These are phyloP conservation scores for Rhizoglyphus robini DNA, from an alignment of 1,140 invertebrate species.

Conservation along the genomic window DNA sequence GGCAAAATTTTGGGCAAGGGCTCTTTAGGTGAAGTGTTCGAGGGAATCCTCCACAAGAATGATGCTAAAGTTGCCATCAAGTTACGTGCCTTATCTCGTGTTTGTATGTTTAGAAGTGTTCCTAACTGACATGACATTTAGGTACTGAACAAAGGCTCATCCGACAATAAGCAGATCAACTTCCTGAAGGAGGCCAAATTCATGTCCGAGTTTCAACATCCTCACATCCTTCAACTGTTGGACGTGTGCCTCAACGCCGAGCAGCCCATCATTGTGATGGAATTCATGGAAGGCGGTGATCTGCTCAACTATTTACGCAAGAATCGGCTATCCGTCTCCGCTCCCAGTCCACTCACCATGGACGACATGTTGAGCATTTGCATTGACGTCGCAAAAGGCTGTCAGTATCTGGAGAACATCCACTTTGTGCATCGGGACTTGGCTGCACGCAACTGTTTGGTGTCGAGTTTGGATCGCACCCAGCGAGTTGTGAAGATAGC, in stretches of 20 bases:
- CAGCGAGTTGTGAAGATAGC: slow-evolving; percentile 66
- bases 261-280: slow-evolving; percentile 80
- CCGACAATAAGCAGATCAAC: slow-evolving; percentile 71
- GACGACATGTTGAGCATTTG: slow-evolving; percentile 78
- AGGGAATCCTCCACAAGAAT: slow-evolving; percentile 46
- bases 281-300: slow-evolving; percentile 93
- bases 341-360: slow-evolving; percentile 43
- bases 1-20: slow-evolving; percentile 82
- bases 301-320: slow-evolving; percentile 67
- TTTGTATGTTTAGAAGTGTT: not conserved
- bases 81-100: slow-evolving; percentile 38
- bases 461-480: slow-evolving; percentile 50
- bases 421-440: slow-evolving; percentile 90
- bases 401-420: slow-evolving; percentile 77
- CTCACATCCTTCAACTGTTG: slow-evolving; percentile 78
- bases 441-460: slow-evolving; percentile 82
- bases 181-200: slow-evolving; percentile 91
- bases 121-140: slow-evolving; percentile 33
- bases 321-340: not conserved
- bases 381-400: slow-evolving; percentile 83
- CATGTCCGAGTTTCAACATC: slow-evolving; percentile 94
- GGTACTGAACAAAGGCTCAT: slow-evolving; percentile 80
- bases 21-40: slow-evolving; percentile 92
- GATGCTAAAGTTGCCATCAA: slow-evolving; percentile 65
- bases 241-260: slow-evolving; percentile 89